A percentile compares a stretch with the other conserved stretches of the same genome.
phyloP scores from a whole-genome alignment of 2,888 invertebrate species.

The Bursaphelenchus okinawaensis region DNA sequence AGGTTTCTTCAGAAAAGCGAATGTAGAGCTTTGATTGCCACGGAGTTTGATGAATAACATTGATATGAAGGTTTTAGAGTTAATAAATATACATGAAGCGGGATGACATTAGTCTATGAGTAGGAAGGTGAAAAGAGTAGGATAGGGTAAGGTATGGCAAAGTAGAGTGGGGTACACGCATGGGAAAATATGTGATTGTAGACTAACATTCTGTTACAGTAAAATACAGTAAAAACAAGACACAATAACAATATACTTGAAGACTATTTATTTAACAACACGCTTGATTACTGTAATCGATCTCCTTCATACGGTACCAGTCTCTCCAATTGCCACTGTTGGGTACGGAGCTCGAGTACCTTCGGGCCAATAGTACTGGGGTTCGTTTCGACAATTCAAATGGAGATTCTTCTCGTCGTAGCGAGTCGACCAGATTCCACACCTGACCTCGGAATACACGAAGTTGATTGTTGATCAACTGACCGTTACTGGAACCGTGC shows the following conservation, averaged over 20 bases:
- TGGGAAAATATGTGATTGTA: no score
- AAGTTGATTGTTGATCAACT: constrained; percentile 39
- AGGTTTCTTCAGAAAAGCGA: constrained; percentile 6
- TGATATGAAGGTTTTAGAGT: not conserved
- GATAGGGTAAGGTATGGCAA: no score
- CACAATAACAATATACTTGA: not conserved
- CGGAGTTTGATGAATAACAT: not conserved
- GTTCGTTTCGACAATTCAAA: constrained; percentile 36
- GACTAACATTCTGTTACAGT: no score
- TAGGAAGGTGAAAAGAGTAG: no score
- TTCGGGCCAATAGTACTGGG: constrained; percentile 37
- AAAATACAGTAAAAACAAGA: no score
- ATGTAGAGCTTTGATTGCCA: constrained; percentile 5
- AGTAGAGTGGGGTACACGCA: no score
- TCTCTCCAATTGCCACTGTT: constrained; percentile 7
- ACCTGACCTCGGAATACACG: constrained; percentile 49
- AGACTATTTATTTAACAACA: not conserved
- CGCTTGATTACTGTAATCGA: not conserved
- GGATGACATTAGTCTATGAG: no score
- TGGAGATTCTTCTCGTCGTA: constrained; percentile 35
- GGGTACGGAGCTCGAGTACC: constrained; percentile 16
- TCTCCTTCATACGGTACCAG: not conserved
- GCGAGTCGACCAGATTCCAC: constrained; percentile 41
- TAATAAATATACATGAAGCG: no score
- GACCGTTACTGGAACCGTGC: constrained; percentile 35